These are phyloP conservation scores for Coptodon bakossiorum DNA, from an alignment of 2,113 vertebrate species.

Conservation along the genomic window DNA sequence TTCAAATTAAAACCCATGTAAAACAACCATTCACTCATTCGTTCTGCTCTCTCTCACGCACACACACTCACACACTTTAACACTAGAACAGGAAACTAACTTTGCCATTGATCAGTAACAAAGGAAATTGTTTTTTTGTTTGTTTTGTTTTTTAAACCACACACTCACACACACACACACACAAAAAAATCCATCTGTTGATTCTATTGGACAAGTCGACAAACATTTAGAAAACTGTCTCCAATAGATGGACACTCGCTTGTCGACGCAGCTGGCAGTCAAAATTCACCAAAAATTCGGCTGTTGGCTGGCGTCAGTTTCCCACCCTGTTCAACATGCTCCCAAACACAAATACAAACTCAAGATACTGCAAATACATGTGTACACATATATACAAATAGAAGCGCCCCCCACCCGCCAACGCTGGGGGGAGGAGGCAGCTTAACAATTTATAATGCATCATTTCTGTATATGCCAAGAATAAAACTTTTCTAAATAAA, in stretches of 20 bases:
- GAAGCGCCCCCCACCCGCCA: slow-evolving; percentile 30
- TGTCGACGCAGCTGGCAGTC: background rate
- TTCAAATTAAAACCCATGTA: slow-evolving; percentile 51
- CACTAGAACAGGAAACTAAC: slow-evolving; percentile 46
- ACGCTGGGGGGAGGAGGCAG: slow-evolving; percentile 23
- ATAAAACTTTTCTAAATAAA: slow-evolving; percentile 81
- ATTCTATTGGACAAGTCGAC: background rate
- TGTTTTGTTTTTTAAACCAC: background rate
- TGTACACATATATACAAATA: slow-evolving; percentile 80
- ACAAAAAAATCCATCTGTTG: background rate
- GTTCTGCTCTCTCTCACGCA: background rate
- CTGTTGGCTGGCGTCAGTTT: slow-evolving; percentile 42
- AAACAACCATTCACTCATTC: slow-evolving; percentile 24
- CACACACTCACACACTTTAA: background rate
- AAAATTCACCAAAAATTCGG: background rate
- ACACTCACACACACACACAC: background rate
- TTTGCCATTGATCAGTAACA: background rate
- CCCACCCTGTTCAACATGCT: slow-evolving; percentile 50
- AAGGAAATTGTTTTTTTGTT: background rate
- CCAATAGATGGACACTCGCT: background rate
- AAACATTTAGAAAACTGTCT: background rate
- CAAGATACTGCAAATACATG: slow-evolving; percentile 72
- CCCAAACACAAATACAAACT: slow-evolving; percentile 61
- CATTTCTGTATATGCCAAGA: slow-evolving; percentile 77
- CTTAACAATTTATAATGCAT: slow-evolving; percentile 73